Evolutionary conservation across 2,888 invertebrate genomes (phyloP), one percentile per base, ranked within the genome.

Genomic region (Hoplodrina blanda): DNA sequence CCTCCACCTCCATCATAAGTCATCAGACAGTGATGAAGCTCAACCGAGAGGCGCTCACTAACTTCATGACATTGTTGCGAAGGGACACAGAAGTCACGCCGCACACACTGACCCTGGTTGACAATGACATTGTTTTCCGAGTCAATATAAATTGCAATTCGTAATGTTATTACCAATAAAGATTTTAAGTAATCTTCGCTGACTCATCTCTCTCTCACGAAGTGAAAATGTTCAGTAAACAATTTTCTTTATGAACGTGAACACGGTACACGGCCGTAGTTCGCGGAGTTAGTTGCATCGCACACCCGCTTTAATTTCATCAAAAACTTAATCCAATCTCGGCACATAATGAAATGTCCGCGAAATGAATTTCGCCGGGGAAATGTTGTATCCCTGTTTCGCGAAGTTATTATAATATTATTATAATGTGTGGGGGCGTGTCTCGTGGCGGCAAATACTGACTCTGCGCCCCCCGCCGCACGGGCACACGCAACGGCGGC

Each of bases 261-360:
- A 59, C 68, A 78, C 62, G 44, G 13, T 25, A 57, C 44, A 25
- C 61, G 66, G 44, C 55, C 52, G 37, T 50, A 76, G 76, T 73
- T 69, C 50, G 55, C 44, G 56, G 62, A 62, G 69, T 76, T 69
- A 62, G 69, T 76, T 69, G 81, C 74, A 80, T 72, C 73, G 56
- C 72, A 55, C 57, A 61, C 52, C 67, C 71, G 69, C 69, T 79
- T 80, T 81, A 82, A 87, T 83, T 82, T 76, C 73, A 86, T 85
- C 76, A 85, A 82, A 77, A 81, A 82, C 84, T 78, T 83, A 80
- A 87, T 85, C 77, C 83, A 80, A 84, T 85, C 76, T 75, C 61
- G 57, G 54, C 64, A 78, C 73, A 75, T 81, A 80, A 86, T 85
- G 81, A 85, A 83, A 84, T 76, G 75, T 80, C 84, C 81, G 80